Evolutionary conservation across 2,888 invertebrate genomes (phyloP).

Genomic region (Liodrosophila aerea): DNA sequence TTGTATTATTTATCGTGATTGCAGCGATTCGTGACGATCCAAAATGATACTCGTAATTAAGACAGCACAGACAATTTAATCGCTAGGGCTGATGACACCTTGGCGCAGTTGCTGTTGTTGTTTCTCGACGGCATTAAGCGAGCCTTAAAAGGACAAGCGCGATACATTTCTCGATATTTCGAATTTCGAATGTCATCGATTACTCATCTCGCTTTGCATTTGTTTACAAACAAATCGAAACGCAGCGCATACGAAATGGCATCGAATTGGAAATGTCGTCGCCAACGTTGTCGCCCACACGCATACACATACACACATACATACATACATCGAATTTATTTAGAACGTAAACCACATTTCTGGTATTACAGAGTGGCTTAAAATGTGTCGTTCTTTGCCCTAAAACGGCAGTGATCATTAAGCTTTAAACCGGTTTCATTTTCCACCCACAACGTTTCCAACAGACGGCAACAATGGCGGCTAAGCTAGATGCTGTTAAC

Average conservation of each 20-base stretch:
- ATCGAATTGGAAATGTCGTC: conserved; percentile 37
- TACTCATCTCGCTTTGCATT: conserved; percentile 60
- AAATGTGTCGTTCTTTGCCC: conserved; percentile 46
- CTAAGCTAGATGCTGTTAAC: conserved; percentile 23
- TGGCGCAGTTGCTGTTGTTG: conserved; percentile 1
- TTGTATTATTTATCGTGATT: conserved; percentile 28
- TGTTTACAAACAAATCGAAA: conserved; percentile 70
- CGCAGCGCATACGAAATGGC: background rate
- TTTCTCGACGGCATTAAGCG: too few relatives aligned
- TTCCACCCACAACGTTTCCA: conserved; percentile 3
- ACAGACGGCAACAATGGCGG: conserved; percentile 10
- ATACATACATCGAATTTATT: conserved; percentile 10
- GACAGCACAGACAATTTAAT: conserved; percentile 2
- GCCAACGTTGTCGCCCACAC: conserved; percentile 58
- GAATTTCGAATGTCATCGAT: conserved; percentile 48
- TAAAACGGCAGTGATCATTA: conserved; percentile 60
- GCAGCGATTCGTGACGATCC: conserved; percentile 24
- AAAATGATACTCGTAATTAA: conserved; percentile 12
- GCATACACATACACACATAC: conserved; percentile 5
- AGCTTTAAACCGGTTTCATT: conserved; percentile 47
- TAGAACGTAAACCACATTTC: conserved; percentile 32
- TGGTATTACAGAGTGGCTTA: conserved; percentile 38
- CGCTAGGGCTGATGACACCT: conserved; percentile 38
- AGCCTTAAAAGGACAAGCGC: conserved; percentile 43
- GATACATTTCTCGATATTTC: conserved; percentile 25